Percentiles rank a stretch among this genome's conserved stretches.
These are phyloP conservation scores for Platycheirus albimanus DNA, from an alignment of 2,888 invertebrate genomes.

Conservation along the genomic window DNA sequence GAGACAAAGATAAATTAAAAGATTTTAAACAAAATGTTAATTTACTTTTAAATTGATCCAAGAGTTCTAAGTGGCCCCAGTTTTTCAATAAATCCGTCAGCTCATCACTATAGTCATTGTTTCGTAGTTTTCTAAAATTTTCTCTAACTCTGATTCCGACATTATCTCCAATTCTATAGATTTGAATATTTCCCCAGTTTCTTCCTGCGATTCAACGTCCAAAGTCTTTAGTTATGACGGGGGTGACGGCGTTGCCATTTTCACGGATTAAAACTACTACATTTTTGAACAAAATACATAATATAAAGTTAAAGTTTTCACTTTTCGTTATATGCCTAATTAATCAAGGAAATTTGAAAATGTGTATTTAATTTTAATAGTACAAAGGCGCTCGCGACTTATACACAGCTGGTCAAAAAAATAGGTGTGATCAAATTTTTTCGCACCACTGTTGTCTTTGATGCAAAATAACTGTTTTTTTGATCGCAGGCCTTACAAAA, in stretches of 20 bases:
- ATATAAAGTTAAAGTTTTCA: not conserved
- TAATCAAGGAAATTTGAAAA: not conserved
- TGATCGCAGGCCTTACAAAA: no score
- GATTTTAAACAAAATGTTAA: not conserved
- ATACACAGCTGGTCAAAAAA: no score
- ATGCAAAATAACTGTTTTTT: no score
- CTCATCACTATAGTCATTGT: not conserved
- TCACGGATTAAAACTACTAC: not conserved
- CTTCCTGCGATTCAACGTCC: not conserved
- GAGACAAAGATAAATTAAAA: no score
- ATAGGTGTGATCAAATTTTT: no score
- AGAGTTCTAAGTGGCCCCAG: not conserved
- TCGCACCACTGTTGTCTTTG: no score
- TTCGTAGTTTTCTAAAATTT: not conserved
- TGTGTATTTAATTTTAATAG: not conserved
- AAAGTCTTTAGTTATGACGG: not conserved
- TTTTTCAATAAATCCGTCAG: not conserved
- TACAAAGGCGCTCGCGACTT: no score
- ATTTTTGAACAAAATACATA: no score
- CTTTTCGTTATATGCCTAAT: not conserved
- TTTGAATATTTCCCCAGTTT: not conserved
- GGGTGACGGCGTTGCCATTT: not conserved
- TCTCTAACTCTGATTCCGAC: not conserved
- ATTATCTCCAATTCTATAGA: not conserved
- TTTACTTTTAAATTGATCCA: not conserved